phyloP scores from a whole-genome alignment of 2,113 vertebrate species.

The Oxyura jamaicensis region DNA sequence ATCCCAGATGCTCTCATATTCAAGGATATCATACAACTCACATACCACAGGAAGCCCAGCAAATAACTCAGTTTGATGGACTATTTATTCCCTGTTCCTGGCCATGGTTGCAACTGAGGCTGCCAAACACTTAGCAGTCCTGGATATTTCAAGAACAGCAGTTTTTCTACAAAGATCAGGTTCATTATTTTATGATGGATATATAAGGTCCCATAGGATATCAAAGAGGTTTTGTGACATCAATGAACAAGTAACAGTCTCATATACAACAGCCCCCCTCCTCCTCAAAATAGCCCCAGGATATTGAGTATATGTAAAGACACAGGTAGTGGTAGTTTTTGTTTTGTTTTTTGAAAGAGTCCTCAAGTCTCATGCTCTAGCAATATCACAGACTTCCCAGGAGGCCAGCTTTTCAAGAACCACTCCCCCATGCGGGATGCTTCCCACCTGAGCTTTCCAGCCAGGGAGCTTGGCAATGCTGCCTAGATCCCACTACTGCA shows the following conservation, averaged over 20 bases:
- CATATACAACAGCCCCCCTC: neutral
- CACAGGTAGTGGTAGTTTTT: neutral
- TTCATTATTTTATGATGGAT: neutral
- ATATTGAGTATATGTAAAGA: neutral
- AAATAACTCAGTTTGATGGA: neutral
- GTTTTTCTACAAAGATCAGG: neutral
- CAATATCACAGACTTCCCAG: neutral
- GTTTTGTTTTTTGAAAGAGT: neutral
- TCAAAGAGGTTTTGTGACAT: neutral
- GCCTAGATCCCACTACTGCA: neutral
- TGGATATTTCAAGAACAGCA: neutral
- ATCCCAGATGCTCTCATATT: neutral
- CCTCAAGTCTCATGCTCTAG: neutral
- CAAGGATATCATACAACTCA: neutral
- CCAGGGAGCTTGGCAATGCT: neutral
- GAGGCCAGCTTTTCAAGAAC: neutral
- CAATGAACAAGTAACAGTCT: neutral
- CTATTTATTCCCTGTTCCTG: neutral
- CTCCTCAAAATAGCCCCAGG: neutral
- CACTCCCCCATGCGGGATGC: neutral
- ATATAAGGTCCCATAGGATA: neutral
- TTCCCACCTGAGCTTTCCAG: neutral
- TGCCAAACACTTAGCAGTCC: neutral
- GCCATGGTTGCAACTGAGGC: neutral
- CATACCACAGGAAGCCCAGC: accelerated